Conservation (phyloP, 2,113 vertebrate species). For the Tupaia chinensis region DNA sequence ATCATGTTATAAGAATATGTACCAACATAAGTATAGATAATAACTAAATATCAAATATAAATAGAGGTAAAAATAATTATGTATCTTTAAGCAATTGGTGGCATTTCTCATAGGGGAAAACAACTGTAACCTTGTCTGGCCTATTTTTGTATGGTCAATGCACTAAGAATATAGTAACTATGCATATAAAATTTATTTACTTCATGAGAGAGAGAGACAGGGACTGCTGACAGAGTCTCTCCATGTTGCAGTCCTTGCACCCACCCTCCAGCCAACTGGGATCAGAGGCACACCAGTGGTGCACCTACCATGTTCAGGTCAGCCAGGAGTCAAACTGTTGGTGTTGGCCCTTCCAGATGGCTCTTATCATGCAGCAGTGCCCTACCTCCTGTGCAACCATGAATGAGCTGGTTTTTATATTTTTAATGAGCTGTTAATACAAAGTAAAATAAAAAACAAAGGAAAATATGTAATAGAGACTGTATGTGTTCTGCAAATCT, state of each 20-base stretch:
- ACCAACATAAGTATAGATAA: not conserved
- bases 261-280: no score
- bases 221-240: no score
- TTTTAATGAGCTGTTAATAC: not conserved
- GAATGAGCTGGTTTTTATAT: not conserved
- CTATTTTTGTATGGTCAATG: not conserved
- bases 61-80: not conserved
- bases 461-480: not conserved
- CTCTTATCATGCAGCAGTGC: no score
- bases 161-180: not conserved
- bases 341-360: no score
- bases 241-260: no score
- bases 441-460: not conserved
- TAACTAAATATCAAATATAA: slow-evolving; percentile 19
- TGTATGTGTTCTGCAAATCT: not conserved
- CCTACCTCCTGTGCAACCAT: no score
- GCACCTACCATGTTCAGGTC: no score
- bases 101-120: not conserved
- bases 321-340: no score
- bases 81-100: not conserved
- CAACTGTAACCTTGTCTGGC: not conserved
- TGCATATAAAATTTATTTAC: no score
- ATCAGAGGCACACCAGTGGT: no score
- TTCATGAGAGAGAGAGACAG: no score
- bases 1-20: not conserved